These are phyloP conservation scores for Enteromius radiatus DNA, from an alignment of 2,797 vertebrate species.

Conservation along the genomic window DNA sequence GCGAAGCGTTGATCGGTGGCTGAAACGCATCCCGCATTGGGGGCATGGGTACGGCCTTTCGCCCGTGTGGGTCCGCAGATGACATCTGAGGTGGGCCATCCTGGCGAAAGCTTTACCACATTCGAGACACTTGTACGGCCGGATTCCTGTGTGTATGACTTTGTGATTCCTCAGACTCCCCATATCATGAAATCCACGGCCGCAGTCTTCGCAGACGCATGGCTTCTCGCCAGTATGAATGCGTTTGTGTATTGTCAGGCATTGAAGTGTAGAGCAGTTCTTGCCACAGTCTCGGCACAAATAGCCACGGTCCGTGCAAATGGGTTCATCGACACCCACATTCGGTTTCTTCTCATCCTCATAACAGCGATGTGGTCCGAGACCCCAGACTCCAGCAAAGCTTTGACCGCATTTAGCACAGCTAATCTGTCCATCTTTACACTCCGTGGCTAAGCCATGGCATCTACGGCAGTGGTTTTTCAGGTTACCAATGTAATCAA, in stretches of 20 bases:
- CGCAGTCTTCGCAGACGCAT: constrained; percentile 76
- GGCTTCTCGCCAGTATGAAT: constrained; percentile 81
- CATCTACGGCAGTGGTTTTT: constrained; percentile 80
- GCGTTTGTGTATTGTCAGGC: constrained; percentile 77
- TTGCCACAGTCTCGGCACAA: constrained; percentile 77
- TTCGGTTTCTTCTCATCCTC: constrained; percentile 54
- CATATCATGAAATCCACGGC: constrained; percentile 74
- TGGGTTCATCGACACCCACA: constrained; percentile 60
- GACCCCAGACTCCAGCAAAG: constrained; percentile 78
- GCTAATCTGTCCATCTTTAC: constrained; percentile 72
- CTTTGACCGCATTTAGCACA: constrained; percentile 76
- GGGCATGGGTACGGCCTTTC: constrained; percentile 77
- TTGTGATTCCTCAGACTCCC: constrained; percentile 71
- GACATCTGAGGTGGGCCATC: constrained; percentile 76
- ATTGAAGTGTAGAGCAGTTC: constrained; percentile 74
- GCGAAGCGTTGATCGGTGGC: constrained; percentile 76
- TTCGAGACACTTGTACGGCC: constrained; percentile 76
- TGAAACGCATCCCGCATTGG: constrained; percentile 78
- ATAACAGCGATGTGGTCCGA: constrained; percentile 77
- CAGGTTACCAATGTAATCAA: constrained; percentile 79
- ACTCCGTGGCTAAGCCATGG: constrained; percentile 75
- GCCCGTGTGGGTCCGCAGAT: constrained; percentile 77
- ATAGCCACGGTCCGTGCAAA: constrained; percentile 74
- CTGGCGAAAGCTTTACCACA: constrained; percentile 77
- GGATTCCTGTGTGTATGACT: constrained; percentile 78